Percentiles rank a stretch among this genome's conserved stretches.
These are phyloP conservation scores for Diprion similis DNA, from an alignment of 1,140 invertebrate species.

Conservation along the genomic window DNA sequence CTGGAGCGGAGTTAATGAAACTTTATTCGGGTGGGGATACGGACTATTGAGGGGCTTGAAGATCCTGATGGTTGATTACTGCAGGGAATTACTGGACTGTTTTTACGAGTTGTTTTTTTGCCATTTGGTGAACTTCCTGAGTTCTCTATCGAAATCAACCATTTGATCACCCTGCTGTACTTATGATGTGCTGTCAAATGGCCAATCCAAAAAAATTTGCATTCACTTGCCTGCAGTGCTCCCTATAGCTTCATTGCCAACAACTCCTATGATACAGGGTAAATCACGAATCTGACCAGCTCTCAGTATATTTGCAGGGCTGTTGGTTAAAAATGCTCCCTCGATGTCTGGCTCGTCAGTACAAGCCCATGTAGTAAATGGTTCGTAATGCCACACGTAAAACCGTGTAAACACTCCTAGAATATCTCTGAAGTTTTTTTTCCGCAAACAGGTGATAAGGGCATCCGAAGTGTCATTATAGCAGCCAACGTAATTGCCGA, in stretches of 20 bases:
- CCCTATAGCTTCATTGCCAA: neutral
- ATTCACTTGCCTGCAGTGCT: neutral
- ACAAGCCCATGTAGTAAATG: no score
- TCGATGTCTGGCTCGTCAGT: no score
- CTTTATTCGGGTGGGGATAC: no score
- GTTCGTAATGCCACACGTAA: no score
- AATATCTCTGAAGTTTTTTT: neutral
- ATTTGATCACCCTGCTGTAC: no score
- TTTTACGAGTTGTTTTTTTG: no score
- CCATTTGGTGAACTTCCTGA: no score
- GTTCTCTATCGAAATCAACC: no score
- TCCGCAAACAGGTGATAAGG: constrained; percentile 28
- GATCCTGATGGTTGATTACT: no score
- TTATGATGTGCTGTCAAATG: neutral
- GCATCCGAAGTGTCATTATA: constrained; percentile 21
- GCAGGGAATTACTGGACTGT: no score
- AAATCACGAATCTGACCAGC: neutral
- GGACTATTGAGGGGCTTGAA: no score
- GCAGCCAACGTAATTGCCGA: constrained; percentile 17
- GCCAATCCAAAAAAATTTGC: neutral
- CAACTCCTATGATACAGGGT: neutral
- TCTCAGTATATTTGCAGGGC: neutral
- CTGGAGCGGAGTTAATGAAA: no score
- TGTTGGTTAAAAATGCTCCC: neutral
- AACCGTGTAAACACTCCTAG: neutral